These are phyloP conservation scores for Lepus oiostolus DNA, from an alignment of 2,797 vertebrate genomes.

Conservation along the genomic window DNA sequence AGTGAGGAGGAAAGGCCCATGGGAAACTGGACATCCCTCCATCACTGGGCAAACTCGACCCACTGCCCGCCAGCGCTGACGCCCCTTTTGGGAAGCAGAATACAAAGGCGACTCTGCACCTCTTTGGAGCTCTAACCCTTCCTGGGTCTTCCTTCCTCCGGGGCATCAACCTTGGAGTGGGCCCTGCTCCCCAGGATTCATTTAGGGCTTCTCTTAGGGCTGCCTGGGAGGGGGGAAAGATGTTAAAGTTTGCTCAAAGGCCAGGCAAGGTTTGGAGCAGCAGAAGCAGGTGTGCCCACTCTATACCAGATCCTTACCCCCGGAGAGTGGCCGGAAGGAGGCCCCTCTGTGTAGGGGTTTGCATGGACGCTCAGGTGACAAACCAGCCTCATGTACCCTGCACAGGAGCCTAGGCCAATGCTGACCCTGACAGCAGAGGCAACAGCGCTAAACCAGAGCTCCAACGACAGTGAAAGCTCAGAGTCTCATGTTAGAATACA, in stretches of 20 bases:
- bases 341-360: neutral
- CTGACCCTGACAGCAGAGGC: neutral
- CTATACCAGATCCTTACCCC: neutral
- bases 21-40: neutral
- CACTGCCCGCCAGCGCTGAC: accelerated
- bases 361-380: neutral
- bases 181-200: neutral
- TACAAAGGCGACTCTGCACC: neutral
- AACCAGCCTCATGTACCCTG: neutral
- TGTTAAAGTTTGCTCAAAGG: neutral
- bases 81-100: neutral
- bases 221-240: neutral
- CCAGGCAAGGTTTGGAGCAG: too few species aligned
- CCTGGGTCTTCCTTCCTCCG: neutral
- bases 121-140: neutral
- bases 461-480: neutral
- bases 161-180: neutral
- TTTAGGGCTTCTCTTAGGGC: neutral
- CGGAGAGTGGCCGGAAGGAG: neutral
- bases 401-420: neutral
- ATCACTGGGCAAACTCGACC: neutral
- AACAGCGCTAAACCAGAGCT: neutral
- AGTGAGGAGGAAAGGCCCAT: neutral
- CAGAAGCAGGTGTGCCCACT: too few species aligned
- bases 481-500: neutral